A percentile compares a stretch with the other conserved stretches of the same genome.
Evolutionary conservation across 2,888 invertebrate species (phyloP).

Genomic region (Aproaerema taeniolella): DNA sequence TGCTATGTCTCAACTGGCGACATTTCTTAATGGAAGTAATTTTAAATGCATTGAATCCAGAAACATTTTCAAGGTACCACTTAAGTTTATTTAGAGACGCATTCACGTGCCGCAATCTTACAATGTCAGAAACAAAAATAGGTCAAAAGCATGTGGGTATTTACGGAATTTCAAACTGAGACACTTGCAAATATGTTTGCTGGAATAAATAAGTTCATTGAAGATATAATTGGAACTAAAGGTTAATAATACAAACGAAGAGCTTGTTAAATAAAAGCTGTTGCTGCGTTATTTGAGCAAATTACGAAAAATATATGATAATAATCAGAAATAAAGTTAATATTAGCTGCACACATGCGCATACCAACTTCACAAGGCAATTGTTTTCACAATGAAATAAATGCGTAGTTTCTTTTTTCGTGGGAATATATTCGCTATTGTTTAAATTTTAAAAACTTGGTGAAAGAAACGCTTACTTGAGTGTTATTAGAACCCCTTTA

Average conservation of each 20-base stretch:
- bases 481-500: conserved; percentile 28
- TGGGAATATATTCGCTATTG: conserved; percentile 16
- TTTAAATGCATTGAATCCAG: conserved; percentile 9
- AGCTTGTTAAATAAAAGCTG: too few relatives aligned
- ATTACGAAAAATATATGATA: too few relatives aligned
- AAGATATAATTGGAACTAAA: too few relatives aligned
- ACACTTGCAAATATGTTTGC: too few relatives aligned
- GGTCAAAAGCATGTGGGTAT: conserved; percentile 30
- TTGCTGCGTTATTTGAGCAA: too few relatives aligned
- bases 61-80: conserved; percentile 28
- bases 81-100: conserved; percentile 28
- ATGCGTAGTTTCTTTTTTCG: conserved; percentile 3
- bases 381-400: neutral
- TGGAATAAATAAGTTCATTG: too few relatives aligned
- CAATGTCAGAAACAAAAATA: conserved; percentile 42
- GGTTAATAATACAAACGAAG: too few relatives aligned
- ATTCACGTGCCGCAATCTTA: conserved; percentile 37
- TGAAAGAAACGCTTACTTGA: conserved; percentile 7
- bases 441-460: conserved; percentile 8
- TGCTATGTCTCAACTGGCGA: conserved; percentile 11
- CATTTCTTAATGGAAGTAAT: conserved; percentile 28
- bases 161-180: conserved; percentile 6
- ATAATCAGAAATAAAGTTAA: too few relatives aligned
- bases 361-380: too few relatives aligned
- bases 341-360: too few relatives aligned